Evolutionary conservation across 2,113 vertebrate genomes (phyloP), one percentile per base, ranked within the genome.

Genomic region (Isurus oxyrinchus): DNA sequence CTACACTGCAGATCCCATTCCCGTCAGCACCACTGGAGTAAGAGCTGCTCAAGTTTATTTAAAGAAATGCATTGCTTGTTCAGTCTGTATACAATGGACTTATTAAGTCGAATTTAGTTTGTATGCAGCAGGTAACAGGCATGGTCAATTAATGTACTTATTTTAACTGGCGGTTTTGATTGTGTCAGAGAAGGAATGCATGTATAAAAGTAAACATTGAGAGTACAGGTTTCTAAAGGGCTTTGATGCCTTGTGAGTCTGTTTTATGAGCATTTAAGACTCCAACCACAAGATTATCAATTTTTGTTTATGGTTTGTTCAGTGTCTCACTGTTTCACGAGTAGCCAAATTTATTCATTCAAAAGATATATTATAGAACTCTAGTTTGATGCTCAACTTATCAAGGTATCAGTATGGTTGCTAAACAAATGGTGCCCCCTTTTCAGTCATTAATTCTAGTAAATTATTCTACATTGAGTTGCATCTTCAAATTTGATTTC

Each of bases 1-100:
- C 96, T 99, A 99, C 97, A 99, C 99, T 84, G 99, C 98, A 79
- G 99, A 98, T 96, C 98, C 99, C 2, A 98, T 99, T 97, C 99
- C 98, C 97, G 99, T 99, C 98, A 99, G 99, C 96, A 98, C 99
- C 93, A 97, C 99, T 96, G 99, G 99, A 98, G 99, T 99, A 98
- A 99, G 98, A 96, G 66, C 94, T 95, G 44, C 25, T 66, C 40
- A 27, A 49, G 1, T 67, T 67, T 11, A 49, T 95, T 53, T 95
- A 25, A 69, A 53, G 8, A 95, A 53, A 31, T 57, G 35, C 59
- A 8, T 35, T 91, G 55, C 23, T 2, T 95, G 40, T 95, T 95
- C 63, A 67, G 25, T 3, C 25, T 49, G 6, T 66, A 31, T 19
- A 55, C 57, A 59, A 21, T 35, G 53, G 87, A 55, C 3, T 31